These are phyloP conservation scores for Fistularia tabacaria DNA, from an alignment of 2,797 vertebrate species.

Conservation along the genomic window DNA sequence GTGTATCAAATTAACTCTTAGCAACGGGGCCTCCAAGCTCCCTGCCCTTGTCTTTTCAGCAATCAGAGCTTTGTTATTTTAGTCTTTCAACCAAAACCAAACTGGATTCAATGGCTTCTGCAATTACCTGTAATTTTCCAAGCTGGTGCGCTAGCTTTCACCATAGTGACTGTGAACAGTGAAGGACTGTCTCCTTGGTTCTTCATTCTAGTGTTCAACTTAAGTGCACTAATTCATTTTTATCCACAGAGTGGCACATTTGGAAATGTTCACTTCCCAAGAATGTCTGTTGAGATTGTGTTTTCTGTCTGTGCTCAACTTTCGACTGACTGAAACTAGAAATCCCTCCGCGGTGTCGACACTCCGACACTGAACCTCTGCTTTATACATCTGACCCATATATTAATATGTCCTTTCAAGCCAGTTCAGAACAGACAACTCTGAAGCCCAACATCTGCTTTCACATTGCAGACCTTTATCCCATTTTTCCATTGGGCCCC, in stretches of 20 bases:
- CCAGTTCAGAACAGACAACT: constrained; percentile 51
- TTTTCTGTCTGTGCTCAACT: constrained; percentile 51
- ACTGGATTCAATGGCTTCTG: constrained; percentile 71
- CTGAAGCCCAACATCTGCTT: constrained; percentile 71
- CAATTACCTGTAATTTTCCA: constrained; percentile 78
- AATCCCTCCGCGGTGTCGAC: constrained; percentile 44
- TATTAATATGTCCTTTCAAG: constrained; percentile 64
- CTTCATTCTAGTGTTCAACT: constrained; percentile 46
- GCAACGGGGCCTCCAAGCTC: constrained; percentile 63
- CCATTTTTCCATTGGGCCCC: constrained; percentile 63
- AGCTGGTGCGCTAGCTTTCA: constrained; percentile 64
- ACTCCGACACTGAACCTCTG: constrained; percentile 54
- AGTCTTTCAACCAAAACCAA: constrained; percentile 76
- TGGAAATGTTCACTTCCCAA: constrained; percentile 68
- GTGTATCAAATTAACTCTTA: constrained; percentile 77
- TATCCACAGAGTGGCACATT: constrained; percentile 61
- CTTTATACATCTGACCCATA: constrained; percentile 72
- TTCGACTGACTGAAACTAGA: constrained; percentile 56
- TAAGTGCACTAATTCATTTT: constrained; percentile 66
- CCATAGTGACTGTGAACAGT: constrained; percentile 55
- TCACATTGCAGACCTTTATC: constrained; percentile 66
- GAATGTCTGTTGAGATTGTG: constrained; percentile 55
- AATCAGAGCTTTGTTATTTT: constrained; percentile 77
- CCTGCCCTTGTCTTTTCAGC: constrained; percentile 71
- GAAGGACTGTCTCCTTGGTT: constrained; percentile 62